Percentiles rank a stretch among this genome's conserved stretches.
phyloP scores from a whole-genome alignment of 2,113 vertebrate species.

The Rhea pennata region DNA sequence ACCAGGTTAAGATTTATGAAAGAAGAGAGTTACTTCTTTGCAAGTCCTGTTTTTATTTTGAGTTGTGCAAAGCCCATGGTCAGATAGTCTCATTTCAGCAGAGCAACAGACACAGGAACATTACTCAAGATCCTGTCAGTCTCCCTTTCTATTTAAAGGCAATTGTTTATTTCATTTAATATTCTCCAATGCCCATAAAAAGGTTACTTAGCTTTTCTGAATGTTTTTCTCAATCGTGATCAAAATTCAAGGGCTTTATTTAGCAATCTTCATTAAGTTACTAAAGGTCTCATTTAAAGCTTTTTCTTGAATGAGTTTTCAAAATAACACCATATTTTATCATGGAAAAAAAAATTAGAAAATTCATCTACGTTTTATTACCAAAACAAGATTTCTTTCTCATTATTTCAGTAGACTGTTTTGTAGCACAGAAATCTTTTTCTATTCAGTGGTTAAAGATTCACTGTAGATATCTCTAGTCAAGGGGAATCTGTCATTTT shows the following conservation, averaged over 20 bases:
- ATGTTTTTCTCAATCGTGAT: neutral
- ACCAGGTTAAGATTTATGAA: neutral
- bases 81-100: neutral
- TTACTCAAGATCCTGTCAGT: neutral
- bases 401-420: neutral
- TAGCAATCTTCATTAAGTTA: neutral
- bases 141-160: neutral
- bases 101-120: neutral
- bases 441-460: neutral
- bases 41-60: neutral
- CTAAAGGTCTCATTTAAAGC: neutral
- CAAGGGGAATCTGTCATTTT: slow-evolving; percentile 3
- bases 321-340: neutral
- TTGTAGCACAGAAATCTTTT: neutral
- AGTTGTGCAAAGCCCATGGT: neutral
- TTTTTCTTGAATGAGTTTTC: neutral
- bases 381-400: neutral
- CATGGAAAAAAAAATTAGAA: neutral
- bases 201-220: neutral
- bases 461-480: neutral
- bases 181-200: neutral
- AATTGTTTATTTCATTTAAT: neutral
- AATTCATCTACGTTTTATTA: neutral
- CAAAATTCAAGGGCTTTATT: neutral
- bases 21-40: neutral